Base-by-base conservation (phyloP, 1,140 invertebrate genomes). In the Drosophila yakuba region DNA sequence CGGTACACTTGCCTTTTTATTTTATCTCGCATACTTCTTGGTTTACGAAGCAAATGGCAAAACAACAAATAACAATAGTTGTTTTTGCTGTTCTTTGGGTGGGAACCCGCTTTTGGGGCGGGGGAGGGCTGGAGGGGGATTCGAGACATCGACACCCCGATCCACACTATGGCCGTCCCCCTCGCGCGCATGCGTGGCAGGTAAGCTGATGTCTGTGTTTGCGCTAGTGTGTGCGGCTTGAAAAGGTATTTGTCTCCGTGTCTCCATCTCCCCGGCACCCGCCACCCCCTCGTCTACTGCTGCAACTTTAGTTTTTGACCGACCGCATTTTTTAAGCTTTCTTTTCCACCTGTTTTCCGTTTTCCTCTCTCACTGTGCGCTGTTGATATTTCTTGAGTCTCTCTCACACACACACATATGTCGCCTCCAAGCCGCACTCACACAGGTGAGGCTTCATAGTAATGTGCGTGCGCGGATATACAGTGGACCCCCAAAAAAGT, bases 291-390 rank as follows among this genome's bases (percentile, higher is more conserved):
- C 1, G 25, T n/a, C 68, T 67, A 54, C 20, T 47, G 32, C 61
- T 80, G 73, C 80, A 85, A 80, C 81, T 85, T 83, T 80, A 74
- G 63, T 83, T 89, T 88, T 89, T 90, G 74, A 89, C 80, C 77
- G 77, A 79, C 84, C 84, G 84, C 84, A 89, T 89, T 89, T 89
- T 86, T 89, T 89, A 88, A 84, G 84, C 84, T 89, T 90, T 89
- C 84, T 89, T 89, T 89, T 89, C 84, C 84, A 90, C 84, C 84
- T 89, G 84, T 89, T 84, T 89, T 58, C 54, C 54, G 44, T 23
- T 88, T 89, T 59, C 55, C 50, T 75, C 73, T 66, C 54, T 59
- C 50, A 52, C 62, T 67, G 15, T 52, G 62, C 62, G 69, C 74
- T 89, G 80, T 89, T 89, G 68, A 89, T 88, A 89, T 88, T 86